Percentiles rank a stretch among this genome's conserved stretches.
phyloP scores from a whole-genome alignment of 2,797 vertebrate genomes.

The Rhynchotus rufescens region DNA sequence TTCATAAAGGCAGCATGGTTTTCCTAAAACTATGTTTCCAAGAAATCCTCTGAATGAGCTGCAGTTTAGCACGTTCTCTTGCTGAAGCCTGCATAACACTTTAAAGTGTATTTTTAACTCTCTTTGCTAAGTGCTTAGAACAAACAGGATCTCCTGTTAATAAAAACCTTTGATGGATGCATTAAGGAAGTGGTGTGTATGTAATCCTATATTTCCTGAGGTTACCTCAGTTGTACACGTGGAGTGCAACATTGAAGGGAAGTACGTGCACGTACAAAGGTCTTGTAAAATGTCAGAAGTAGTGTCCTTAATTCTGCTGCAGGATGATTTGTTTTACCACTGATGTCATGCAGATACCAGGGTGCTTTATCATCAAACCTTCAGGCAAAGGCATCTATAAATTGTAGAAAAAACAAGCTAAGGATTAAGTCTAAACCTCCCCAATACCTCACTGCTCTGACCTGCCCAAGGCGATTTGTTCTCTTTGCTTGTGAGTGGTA shows the following conservation, averaged over 20 bases:
- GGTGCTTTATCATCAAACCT: slow-evolving; percentile 1
- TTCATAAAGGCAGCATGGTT: slow-evolving; percentile 11
- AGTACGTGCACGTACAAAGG: neutral
- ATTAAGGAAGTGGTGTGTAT: slow-evolving; percentile 27
- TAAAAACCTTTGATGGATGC: slow-evolving; percentile 59
- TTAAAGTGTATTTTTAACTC: slow-evolving; percentile 33
- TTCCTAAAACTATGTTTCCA: slow-evolving; percentile 29
- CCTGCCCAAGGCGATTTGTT: neutral
- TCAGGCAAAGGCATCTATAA: neutral
- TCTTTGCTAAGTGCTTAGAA: slow-evolving; percentile 30
- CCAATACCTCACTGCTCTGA: neutral
- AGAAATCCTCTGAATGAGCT: neutral
- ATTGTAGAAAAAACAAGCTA: neutral
- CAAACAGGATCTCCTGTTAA: slow-evolving; percentile 47
- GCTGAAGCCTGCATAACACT: neutral
- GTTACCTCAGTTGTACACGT: slow-evolving; percentile 11
- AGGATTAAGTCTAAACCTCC: neutral
- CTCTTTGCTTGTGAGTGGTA: neutral
- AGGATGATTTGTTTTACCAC: neutral
- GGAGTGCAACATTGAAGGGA: slow-evolving; percentile 13
- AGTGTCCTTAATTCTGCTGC: neutral
- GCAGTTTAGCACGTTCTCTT: neutral
- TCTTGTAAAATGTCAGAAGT: slow-evolving; percentile 2
- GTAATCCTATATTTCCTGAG: slow-evolving; percentile 62
- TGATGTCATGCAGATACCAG: neutral